Evolutionary conservation across 2,113 vertebrate species (phyloP).

Genomic region (Chlorodrepanis virens): DNA sequence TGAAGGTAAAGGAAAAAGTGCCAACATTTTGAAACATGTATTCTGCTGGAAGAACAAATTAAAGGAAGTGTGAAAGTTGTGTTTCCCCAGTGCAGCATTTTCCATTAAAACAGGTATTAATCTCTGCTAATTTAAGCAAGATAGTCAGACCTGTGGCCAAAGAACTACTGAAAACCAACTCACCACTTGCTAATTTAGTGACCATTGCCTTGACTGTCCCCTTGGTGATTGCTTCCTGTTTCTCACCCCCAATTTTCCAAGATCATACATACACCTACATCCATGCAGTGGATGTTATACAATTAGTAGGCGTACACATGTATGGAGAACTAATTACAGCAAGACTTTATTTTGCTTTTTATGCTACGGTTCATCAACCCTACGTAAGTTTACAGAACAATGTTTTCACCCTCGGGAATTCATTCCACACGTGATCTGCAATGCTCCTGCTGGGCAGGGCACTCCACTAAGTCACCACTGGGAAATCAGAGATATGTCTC

Average conservation of each 20-base stretch:
- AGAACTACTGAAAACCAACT: slow-evolving; percentile 61
- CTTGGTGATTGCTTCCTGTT: slow-evolving; percentile 56
- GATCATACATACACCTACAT: slow-evolving; percentile 64
- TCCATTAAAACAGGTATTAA: slow-evolving; percentile 58
- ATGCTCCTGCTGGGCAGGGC: slow-evolving; percentile 65
- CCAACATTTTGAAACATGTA: slow-evolving; percentile 65
- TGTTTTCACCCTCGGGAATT: slow-evolving; percentile 79
- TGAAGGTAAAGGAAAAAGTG: slow-evolving; percentile 68
- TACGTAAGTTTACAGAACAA: slow-evolving; percentile 2
- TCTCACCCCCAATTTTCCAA: slow-evolving; percentile 54
- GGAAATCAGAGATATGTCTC: slow-evolving; percentile 78
- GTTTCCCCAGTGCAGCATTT: slow-evolving; percentile 71
- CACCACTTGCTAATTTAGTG: slow-evolving; percentile 66
- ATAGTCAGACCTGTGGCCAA: slow-evolving; percentile 58
- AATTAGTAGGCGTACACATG: slow-evolving; percentile 39
- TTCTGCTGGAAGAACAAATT: slow-evolving; percentile 72
- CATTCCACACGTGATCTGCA: slow-evolving; percentile 68
- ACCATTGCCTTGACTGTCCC: slow-evolving; percentile 62
- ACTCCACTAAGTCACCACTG: slow-evolving; percentile 82
- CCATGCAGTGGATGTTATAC: slow-evolving; percentile 44
- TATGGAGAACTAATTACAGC: slow-evolving; percentile 23
- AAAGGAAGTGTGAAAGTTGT: slow-evolving; percentile 87
- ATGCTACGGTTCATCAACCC: background rate
- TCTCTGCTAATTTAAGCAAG: slow-evolving; percentile 67
- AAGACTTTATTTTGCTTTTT: background rate